These are phyloP conservation scores for Tetragnatha montana DNA, from an alignment of 2,888 invertebrate species.

Conservation along the genomic window DNA sequence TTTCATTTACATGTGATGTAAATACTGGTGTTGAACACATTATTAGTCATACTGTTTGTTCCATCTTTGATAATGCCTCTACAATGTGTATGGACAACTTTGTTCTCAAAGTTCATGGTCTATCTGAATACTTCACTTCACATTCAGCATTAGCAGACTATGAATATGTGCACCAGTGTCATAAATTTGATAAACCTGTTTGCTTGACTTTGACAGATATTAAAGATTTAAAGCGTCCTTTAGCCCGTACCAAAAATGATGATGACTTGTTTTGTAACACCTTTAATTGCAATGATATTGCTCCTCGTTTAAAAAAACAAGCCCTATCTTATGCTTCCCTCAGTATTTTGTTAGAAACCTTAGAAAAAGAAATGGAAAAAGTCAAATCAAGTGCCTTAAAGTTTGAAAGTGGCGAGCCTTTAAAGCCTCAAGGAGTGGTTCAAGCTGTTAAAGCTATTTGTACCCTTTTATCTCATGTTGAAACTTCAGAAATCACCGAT, in stretches of 20 bases:
- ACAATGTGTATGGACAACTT: conserved; percentile 78
- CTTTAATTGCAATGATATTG: conserved; percentile 85
- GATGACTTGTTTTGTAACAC: conserved; percentile 84
- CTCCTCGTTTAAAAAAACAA: conserved; percentile 85
- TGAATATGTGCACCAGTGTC: conserved; percentile 94
- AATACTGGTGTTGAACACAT: conserved; percentile 76
- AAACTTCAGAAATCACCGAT: conserved; percentile 89
- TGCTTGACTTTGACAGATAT: conserved; percentile 81
- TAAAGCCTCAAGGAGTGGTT: conserved; percentile 82
- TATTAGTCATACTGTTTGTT: conserved; percentile 76
- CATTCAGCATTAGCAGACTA: conserved; percentile 90
- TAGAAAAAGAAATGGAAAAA: conserved; percentile 76
- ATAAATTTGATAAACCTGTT: conserved; percentile 93
- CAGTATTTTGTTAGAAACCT: conserved; percentile 87
- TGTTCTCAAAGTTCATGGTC: conserved; percentile 86
- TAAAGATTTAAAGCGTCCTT: conserved; percentile 82
- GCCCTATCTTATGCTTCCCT: conserved; percentile 88
- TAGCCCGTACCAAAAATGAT: conserved; percentile 79
- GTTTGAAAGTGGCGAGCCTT: conserved; percentile 74
- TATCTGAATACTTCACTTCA: conserved; percentile 90
- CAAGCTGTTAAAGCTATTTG: conserved; percentile 96
- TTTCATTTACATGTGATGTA: conserved; percentile 90
- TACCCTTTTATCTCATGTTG: conserved; percentile 89
- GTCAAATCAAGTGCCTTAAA: conserved; percentile 75
- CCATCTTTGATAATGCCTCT: conserved; percentile 74